Base-by-base conservation (phyloP, 2,797 vertebrate genomes). In the Dromococcyx pavoninus region DNA sequence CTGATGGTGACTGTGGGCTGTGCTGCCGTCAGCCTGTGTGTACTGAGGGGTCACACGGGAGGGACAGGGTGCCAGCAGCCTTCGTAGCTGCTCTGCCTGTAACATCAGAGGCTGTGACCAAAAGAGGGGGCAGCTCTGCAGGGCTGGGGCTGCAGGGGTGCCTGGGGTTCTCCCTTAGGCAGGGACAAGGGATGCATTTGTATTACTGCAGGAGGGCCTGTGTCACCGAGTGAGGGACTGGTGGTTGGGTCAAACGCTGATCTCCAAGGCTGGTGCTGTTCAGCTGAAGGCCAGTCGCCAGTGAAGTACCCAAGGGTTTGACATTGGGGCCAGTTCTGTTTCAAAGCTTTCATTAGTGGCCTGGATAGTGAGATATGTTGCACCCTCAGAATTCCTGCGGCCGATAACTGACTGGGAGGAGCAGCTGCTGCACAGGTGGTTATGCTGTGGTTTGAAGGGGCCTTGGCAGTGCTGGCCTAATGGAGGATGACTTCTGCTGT, bases 341-440 rank as follows among this genome's bases (percentile, higher is more conserved):
- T n/a, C 8, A 44, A 44, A 44, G 17, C 44, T 44, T 10, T 44
- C 44, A 18, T 19, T 44, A 44, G 19, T 44, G 17, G 44, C 44
- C 44, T 44, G 18, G 17, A 44, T 44, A 69, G 39, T 44, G 44
- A 44, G 44, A 19, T 44, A 18, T 17, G 44, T 50, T 46, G 53
- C 8, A 8, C 27, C 6, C 18, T 32, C 0, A 0, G 18, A 17
- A 1, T 21, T 21, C 28, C 41, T 4, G 2, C 41, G 25, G 64
- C 54, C 5, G 25, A 4, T 58, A 21, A 3, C 18, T 4, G 3
- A 15, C 50, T 30, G 73, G 80, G 33, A 73, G 17, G 37, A 23
- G 39, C 39, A 41, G 39, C 39, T 41, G 39, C 39, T 41, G 39
- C 14, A 41, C 39, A 41, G 39, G 39, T 39, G n/a, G 53, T 25